Evolutionary conservation across 37 sponge, comb jelly and placozoan species (phyloP).

Genomic region (Aplysina aerophoba): DNA sequence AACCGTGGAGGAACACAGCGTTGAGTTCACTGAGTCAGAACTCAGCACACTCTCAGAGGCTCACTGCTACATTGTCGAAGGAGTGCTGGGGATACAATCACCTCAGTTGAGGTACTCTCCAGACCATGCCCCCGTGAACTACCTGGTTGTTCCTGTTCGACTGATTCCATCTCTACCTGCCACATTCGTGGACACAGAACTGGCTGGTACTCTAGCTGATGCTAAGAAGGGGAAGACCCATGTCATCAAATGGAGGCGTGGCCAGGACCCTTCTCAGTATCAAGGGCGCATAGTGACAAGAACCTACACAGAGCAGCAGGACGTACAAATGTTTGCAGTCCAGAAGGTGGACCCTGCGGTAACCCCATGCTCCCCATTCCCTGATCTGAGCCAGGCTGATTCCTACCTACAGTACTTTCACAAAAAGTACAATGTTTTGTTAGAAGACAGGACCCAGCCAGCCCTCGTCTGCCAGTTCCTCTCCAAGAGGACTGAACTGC

Average conservation of each 20-base stretch:
- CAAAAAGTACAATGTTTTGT: slow-evolving; percentile 42
- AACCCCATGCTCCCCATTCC: slow-evolving; percentile 50
- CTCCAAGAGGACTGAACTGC: slow-evolving; percentile 41
- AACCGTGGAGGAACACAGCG: slow-evolving; percentile 12
- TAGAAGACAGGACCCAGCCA: slow-evolving; percentile 57
- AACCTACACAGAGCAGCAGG: background rate
- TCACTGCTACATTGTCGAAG: slow-evolving; percentile 49
- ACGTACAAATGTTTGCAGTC: slow-evolving; percentile 39
- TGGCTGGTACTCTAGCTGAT: slow-evolving; percentile 4
- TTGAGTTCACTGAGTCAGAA: slow-evolving; percentile 24
- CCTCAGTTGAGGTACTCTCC: slow-evolving; percentile 27
- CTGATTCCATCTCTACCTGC: slow-evolving; percentile 1
- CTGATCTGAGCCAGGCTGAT: background rate
- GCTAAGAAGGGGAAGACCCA: background rate
- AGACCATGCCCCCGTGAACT: slow-evolving; percentile 25
- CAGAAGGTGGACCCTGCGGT: background rate
- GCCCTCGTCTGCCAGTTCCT: slow-evolving; percentile 51
- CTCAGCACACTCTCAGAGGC: slow-evolving; percentile 23
- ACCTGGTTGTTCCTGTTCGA: slow-evolving; percentile 62
- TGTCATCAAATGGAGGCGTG: background rate
- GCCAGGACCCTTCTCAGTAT: background rate
- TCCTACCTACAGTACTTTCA: slow-evolving; percentile 59
- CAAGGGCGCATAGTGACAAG: background rate
- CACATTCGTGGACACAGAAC: slow-evolving; percentile 36
- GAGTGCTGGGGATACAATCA: slow-evolving; percentile 41